Evolutionary conservation across 2,888 invertebrate genomes (phyloP), one percentile per base, ranked within the genome.

Genomic region (Phlogophora meticulosa): DNA sequence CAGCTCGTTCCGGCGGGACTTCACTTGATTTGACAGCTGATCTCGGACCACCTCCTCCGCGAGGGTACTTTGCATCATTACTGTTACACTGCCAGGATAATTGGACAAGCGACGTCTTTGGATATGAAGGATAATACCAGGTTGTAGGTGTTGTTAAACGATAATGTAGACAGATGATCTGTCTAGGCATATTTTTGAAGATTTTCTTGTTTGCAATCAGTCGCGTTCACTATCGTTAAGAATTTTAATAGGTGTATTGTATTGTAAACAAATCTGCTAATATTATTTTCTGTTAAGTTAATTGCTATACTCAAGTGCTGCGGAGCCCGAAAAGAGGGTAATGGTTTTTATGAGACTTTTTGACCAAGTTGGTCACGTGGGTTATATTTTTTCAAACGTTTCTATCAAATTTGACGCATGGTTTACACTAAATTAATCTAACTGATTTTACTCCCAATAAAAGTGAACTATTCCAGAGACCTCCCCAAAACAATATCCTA

Each of bases 21-120:
- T 58, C 38, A 22, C 58, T 64, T 82, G 51, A 79, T 76, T 67
- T 79, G 82, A 82, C 80, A 79, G 68, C 52, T 80, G 77, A 80
- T 75, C 69, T 78, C 56, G 60, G 53, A 48, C 72, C 52, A 52
- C 40, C 59, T 56, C 66, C 49, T 78, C 22, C 42, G 40, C 28
- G 45, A 66, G 11, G 36, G 22, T 78, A 57, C 58, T 70, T 52
- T 51, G 51, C 51, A 53, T 60, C 61, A 78, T 66, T 78, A 78
- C 57, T 45, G 40, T 72, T 42, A 72, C 42, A 43, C 43, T 51
- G 36, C 34, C 53, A 28, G 9, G 20, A 24, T 67, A 70, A 81
- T 78, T 67, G 45, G 58, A 70, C 67, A 67, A 48, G 53, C 13
- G 34, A 81, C 32, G 38, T 51, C 42, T 77, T 56, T 52, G 17